Percentiles rank a stretch among this genome's conserved stretches.
Conservation (phyloP, 2,888 invertebrate species). For the Eueremaeus valkanovi region DNA sequence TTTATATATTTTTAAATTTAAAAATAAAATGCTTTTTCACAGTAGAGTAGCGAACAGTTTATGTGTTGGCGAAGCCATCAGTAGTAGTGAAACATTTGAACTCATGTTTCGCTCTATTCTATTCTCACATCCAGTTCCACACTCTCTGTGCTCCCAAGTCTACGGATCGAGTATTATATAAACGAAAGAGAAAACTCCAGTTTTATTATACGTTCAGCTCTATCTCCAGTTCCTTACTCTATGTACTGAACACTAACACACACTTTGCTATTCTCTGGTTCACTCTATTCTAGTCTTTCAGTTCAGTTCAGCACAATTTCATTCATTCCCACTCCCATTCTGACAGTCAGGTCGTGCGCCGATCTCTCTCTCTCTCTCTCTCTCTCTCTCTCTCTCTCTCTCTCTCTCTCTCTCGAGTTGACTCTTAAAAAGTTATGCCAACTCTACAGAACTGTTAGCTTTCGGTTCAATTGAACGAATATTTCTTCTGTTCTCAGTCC, state of each 20-base stretch:
- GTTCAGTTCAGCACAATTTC: constrained; percentile 15
- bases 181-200: no score
- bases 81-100: constrained; percentile 4
- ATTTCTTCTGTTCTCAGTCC: no score
- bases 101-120: not conserved
- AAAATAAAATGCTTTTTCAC: not conserved
- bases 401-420: constrained; percentile 4
- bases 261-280: not conserved
- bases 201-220: no score
- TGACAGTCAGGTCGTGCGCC: constrained; percentile 14
- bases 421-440: not conserved
- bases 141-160: not conserved
- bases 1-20: not conserved
- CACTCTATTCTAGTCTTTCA: constrained; percentile 2
- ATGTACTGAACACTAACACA: not conserved
- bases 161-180: not conserved
- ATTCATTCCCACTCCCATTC: not conserved
- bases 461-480: not conserved
- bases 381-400: constrained; percentile 9
- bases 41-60: not conserved
- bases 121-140: not conserved
- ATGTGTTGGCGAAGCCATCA: not conserved
- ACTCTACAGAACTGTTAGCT: not conserved
- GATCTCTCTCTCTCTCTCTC: not conserved
- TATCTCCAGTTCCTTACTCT: no score